Conservation (phyloP, 2,113 vertebrate species). For the Dasypus novemcinctus region DNA sequence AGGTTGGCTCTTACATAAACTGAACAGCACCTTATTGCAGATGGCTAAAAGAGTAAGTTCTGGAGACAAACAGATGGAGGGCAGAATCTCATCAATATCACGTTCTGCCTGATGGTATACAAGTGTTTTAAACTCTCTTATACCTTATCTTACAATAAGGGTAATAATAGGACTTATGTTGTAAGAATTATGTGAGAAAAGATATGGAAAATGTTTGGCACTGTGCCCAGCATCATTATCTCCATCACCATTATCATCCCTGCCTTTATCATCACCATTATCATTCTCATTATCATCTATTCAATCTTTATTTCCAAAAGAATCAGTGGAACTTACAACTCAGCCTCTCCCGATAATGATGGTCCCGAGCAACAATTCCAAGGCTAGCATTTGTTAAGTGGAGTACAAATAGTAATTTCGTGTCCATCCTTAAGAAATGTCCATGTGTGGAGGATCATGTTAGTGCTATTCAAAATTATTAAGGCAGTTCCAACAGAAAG, state of each 20-base stretch:
- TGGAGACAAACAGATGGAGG: neutral
- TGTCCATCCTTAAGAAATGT: neutral
- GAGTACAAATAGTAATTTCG: neutral
- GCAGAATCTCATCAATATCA: neutral
- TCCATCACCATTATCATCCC: neutral
- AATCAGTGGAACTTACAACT: neutral
- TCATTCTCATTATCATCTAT: neutral
- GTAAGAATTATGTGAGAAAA: neutral
- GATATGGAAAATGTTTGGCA: neutral
- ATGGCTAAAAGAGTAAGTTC: neutral
- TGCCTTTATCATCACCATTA: neutral
- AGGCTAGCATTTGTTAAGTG: neutral
- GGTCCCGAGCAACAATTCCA: neutral
- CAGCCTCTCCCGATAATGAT: neutral
- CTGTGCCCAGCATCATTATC: neutral
- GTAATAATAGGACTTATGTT: neutral
- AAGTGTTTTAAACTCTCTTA: neutral
- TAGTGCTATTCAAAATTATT: neutral
- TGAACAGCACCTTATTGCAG: neutral
- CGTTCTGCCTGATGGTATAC: neutral
- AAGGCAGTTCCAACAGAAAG: neutral
- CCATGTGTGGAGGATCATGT: neutral
- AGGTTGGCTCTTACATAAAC: neutral
- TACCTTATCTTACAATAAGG: neutral
- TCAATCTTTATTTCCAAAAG: neutral